phyloP scores from a whole-genome alignment of 2,888 invertebrate genomes.

The Oscheius onirici region DNA sequence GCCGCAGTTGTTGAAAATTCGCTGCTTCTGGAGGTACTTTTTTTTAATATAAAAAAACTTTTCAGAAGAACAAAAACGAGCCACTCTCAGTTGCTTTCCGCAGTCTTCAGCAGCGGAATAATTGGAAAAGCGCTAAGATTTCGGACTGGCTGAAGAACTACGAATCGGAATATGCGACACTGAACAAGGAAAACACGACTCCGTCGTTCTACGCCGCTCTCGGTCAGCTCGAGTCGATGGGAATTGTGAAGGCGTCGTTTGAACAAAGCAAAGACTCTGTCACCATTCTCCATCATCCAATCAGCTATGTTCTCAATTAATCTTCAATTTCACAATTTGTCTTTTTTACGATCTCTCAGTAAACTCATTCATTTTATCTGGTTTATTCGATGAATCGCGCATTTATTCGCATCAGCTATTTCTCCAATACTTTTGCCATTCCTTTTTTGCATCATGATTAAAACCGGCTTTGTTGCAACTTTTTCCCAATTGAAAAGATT shows the following conservation, averaged over 20 bases:
- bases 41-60: background rate
- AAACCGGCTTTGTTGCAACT: too few species aligned
- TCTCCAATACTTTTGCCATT: too few species aligned
- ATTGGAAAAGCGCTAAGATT: slow-evolving; percentile 20
- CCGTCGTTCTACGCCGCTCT: slow-evolving; percentile 35
- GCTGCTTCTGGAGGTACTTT: background rate
- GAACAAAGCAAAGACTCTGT: slow-evolving; percentile 20
- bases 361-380: background rate
- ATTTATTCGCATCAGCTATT: too few species aligned
- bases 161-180: background rate
- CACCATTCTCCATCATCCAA: slow-evolving; percentile 23
- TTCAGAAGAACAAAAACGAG: slow-evolving; percentile 12
- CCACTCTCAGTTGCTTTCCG: slow-evolving; percentile 20
- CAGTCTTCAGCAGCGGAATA: slow-evolving; percentile 16
- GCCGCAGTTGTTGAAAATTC: slow-evolving; percentile 12
- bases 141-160: slow-evolving; percentile 19
- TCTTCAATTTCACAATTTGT: background rate
- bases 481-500: too few species aligned
- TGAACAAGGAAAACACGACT: background rate
- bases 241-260: slow-evolving; percentile 4
- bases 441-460: too few species aligned
- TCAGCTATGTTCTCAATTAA: slow-evolving; percentile 4
- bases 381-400: background rate
- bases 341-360: too few species aligned
- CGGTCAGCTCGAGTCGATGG: slow-evolving; percentile 36